Base-by-base conservation (phyloP, 2,888 invertebrate species). In the Eristalis arbustorum region DNA sequence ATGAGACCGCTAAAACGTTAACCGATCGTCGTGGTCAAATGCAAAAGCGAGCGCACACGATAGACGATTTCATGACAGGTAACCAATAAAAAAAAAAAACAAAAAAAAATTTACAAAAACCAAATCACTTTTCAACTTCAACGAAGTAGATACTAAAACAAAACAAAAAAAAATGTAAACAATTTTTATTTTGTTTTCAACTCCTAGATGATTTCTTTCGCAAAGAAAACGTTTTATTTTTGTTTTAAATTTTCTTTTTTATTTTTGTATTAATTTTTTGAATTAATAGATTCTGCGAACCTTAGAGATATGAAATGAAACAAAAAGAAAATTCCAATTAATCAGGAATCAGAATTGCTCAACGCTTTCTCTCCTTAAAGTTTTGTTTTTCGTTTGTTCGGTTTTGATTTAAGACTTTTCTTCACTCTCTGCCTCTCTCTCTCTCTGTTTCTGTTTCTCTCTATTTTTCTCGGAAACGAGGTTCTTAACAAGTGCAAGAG, bases 41-140 rank as follows among this genome's bases (percentile, higher is more conserved):
- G 88, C 90, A 90, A 89, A 89, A 89, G 88, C 88, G 90, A 88
- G 90, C 90, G 80, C 90, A 90, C 88, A 90, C 90, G 75, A 89
- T 90, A 88, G 90, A 90, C 88, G 90, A 90, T 89, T 90, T 90
- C 84, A 90, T 90, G 90, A 89, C 89, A 90, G 90, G 90, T 90
- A 90, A 90, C 78, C 78, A 66, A 57, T 28, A 62, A 81, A 40
- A 69, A 64, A 22, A 83, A 63, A 83, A 62, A 37, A 23, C 59
- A 59, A 75, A 31, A 31, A 80, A 67, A 62, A 75, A 25, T 61
- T 56, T 18, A 49, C 34, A 62, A 71, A 49, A 22, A 31, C 8
- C 31, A 61, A 37, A 66, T 13, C 3, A 10, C 37, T 40, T 79
- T 64, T 77, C 68, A 61, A 81, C 49, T 49, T 49, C 67, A 49